phyloP scores from a whole-genome alignment of 2,113 vertebrate species.

The Phainopepla nitens region DNA sequence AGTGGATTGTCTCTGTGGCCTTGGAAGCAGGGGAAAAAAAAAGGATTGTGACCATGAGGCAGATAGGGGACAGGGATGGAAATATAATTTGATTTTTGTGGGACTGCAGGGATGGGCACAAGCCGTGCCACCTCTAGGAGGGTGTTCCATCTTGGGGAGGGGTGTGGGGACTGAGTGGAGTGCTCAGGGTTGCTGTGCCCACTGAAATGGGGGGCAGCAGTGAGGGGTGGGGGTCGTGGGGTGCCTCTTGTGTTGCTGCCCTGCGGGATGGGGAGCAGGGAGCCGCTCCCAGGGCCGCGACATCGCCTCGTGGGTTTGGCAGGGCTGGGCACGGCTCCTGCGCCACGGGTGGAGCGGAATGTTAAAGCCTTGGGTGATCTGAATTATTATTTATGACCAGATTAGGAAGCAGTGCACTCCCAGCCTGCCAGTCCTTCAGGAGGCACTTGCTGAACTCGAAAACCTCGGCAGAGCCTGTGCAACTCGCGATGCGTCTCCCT shows the following conservation, averaged over 20 bases:
- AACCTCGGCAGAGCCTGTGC: not conserved
- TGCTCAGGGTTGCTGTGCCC: not conserved
- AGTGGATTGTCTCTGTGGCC: slow-evolving; percentile 32
- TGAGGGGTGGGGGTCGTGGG: fast-evolving
- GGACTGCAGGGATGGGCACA: not conserved
- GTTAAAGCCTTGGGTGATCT: not conserved
- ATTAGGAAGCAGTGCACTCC: not conserved
- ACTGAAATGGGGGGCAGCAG: fast-evolving
- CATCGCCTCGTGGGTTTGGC: not conserved
- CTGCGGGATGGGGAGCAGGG: not conserved
- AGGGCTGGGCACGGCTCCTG: not conserved
- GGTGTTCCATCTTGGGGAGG: not conserved
- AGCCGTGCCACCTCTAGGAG: not conserved
- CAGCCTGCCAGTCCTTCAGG: not conserved
- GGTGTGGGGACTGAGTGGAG: not conserved
- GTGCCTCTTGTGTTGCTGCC: fast-evolving
- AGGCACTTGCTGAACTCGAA: slow-evolving; percentile 1
- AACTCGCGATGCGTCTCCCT: not conserved
- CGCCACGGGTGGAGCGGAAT: not conserved
- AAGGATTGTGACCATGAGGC: not conserved
- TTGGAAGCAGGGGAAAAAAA: not conserved
- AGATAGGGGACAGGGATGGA: not conserved
- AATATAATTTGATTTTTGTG: not conserved
- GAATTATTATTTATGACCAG: slow-evolving; percentile 19
- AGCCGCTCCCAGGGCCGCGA: fast-evolving